These are phyloP conservation scores for Scarus forsteni DNA, from an alignment of 2,797 vertebrate genomes.

Conservation along the genomic window DNA sequence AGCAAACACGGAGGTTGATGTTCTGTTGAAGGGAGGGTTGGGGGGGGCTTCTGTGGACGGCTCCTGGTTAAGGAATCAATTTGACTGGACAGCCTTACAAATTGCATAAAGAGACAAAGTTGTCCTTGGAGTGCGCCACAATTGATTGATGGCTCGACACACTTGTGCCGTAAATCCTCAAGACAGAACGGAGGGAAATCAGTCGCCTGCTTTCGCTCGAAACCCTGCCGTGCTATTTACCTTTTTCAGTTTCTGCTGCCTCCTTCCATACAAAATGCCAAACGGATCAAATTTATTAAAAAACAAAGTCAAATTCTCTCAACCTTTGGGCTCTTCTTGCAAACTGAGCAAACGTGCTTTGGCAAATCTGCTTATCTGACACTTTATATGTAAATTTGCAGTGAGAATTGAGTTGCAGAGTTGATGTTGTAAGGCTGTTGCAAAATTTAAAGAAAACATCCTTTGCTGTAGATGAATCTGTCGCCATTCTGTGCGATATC, in stretches of 20 bases:
- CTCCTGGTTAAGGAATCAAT: conserved; percentile 87
- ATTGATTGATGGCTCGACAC: conserved; percentile 86
- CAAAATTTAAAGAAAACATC: conserved; percentile 63
- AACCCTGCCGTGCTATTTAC: conserved; percentile 61
- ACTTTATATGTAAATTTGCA: conserved; percentile 84
- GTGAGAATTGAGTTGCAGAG: conserved; percentile 72
- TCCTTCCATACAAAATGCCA: conserved; percentile 53
- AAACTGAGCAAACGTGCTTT: conserved; percentile 65
- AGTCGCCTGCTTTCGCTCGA: conserved; percentile 61
- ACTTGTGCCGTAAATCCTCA: conserved; percentile 84
- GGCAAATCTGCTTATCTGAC: conserved; percentile 80
- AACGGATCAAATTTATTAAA: conserved; percentile 65
- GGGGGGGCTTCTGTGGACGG: conserved; percentile 61
- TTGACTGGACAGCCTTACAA: conserved; percentile 87
- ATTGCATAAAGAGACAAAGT: conserved; percentile 86
- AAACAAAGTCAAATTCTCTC: conserved; percentile 66
- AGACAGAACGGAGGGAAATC: conserved; percentile 81
- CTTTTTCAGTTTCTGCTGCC: conserved; percentile 32
- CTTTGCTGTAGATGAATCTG: conserved; percentile 55
- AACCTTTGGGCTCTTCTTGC: conserved; percentile 69
- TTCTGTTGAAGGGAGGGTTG: conserved; percentile 62
- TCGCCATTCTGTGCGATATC: conserved; percentile 44
- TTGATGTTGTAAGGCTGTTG: conserved; percentile 69
- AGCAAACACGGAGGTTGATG: conserved; percentile 73
- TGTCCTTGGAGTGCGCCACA: conserved; percentile 82